These are phyloP conservation scores for Drosophila putrida DNA, from an alignment of 2,888 invertebrate species.

Conservation along the genomic window DNA sequence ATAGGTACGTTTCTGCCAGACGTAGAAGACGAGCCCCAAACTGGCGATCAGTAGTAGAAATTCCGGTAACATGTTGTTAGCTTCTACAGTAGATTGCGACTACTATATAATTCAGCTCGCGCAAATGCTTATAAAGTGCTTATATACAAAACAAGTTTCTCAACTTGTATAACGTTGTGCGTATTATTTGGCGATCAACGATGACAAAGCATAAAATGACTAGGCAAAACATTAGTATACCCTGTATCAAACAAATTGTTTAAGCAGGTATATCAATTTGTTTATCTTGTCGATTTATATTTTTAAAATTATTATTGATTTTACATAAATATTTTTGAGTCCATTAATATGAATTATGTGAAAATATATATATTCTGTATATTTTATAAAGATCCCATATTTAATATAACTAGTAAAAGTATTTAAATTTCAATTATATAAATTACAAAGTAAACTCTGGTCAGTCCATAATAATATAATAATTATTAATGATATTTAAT, in stretches of 20 bases:
- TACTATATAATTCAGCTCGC: not conserved
- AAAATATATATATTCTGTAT: too few species aligned
- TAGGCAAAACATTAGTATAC: not conserved
- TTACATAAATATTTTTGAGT: not conserved
- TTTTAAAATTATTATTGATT: not conserved
- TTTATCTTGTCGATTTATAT: not conserved
- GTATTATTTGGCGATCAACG: constrained; percentile 4
- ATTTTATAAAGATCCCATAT: too few species aligned
- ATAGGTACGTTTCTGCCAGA: constrained; percentile 17
- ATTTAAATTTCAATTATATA: too few species aligned
- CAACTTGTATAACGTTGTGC: not conserved
- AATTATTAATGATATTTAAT: too few species aligned
- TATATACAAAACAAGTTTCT: not conserved
- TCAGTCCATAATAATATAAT: too few species aligned
- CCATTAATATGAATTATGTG: too few species aligned
- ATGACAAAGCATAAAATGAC: constrained; percentile 10
- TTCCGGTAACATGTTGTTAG: constrained; percentile 8
- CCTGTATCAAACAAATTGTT: not conserved
- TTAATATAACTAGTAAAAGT: too few species aligned
- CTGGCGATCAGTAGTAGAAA: not conserved
- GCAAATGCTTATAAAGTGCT: not conserved
- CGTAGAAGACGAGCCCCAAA: not conserved
- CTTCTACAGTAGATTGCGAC: not conserved
- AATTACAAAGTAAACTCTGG: too few species aligned
- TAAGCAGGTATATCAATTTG: not conserved